Evolutionary conservation across 2,113 vertebrate genomes (phyloP), one percentile per base, ranked within the genome.

Genomic region (western clawed frog (Xenopus tropicalis)): DNA sequence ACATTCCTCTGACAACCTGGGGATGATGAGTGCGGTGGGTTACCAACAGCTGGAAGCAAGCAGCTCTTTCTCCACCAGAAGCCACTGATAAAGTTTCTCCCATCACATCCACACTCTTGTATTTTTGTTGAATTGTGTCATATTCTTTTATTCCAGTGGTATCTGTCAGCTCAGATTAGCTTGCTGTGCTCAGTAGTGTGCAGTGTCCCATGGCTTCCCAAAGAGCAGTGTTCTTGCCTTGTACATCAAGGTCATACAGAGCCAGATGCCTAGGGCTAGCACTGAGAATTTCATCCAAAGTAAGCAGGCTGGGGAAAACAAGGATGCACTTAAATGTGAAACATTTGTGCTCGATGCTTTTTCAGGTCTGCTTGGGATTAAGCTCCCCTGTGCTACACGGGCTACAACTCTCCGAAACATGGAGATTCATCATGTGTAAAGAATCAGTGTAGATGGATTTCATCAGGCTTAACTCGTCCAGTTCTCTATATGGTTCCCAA

Each of bases 81-180:
- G 10, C 29, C 29, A 37, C 29, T 9, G 10, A 9, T 5, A 37
- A 37, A 7, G 29, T 4, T 37, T 37, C 29, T 37, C 29, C 29
- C 29, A 37, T n/a, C 29, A 37, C 2, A 37, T 37, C 29, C 29
- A 37, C 10, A 37, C 29, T 48, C 46, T 48, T 48, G 46, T 48
- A 17, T 48, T 48, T 17, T 6, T 17, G 52, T 54, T 54, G 52
- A 59, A 69, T 62, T 17, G 57, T 68, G 66, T 54, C 61, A 62
- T 67, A 78, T 70, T 24, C 51, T 78, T n/a, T 79, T 75, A 71
- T 61, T 80, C 67, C 64, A 77, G 59, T 67, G 67, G 70, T 21
- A 72, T 42, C 43, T 80, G 65, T 79, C 74, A 70, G 5, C 44
- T 74, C 44, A 57, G 71, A 79, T 82, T 80, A 79, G 72, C 57